Conservation (phyloP, 1,140 invertebrate species). For the Drosophila nigromelanica region DNA sequence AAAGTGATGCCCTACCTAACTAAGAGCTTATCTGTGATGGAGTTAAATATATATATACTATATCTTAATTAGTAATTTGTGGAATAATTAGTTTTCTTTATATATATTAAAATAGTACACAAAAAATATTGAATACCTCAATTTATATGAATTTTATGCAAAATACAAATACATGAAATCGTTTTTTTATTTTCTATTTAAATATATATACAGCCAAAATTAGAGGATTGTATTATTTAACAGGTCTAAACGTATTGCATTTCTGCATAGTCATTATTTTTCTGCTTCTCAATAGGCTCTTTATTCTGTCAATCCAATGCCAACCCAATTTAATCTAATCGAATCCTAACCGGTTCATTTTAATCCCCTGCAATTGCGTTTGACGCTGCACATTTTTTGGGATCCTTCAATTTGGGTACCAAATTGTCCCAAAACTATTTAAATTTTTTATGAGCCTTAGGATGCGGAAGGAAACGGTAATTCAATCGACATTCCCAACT, state of each 20-base stretch:
- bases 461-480: conserved; percentile 47
- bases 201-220: neutral
- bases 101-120: too few species aligned
- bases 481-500: conserved; percentile 31
- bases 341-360: neutral
- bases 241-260: neutral
- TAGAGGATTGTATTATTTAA: neutral
- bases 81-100: too few species aligned
- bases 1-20: conserved; percentile 2
- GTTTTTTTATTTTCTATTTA: neutral
- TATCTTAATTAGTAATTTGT: too few species aligned
- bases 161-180: too few species aligned
- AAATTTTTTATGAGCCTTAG: conserved; percentile 37
- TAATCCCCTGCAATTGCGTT: conserved; percentile 1
- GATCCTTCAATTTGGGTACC: conserved; percentile 1
- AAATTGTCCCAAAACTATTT: conserved; percentile 35
- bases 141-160: neutral
- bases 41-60: neutral
- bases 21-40: neutral
- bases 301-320: neutral
- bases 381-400: conserved; percentile 32
- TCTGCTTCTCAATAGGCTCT: neutral
- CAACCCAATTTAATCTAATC: conserved; percentile 1
- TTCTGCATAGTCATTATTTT: conserved; percentile 5
- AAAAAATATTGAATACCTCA: too few species aligned